Percentiles rank a stretch among this genome's conserved stretches.
phyloP scores from a whole-genome alignment of 2,113 vertebrate genomes.

The Erythrolamprus reginae region DNA sequence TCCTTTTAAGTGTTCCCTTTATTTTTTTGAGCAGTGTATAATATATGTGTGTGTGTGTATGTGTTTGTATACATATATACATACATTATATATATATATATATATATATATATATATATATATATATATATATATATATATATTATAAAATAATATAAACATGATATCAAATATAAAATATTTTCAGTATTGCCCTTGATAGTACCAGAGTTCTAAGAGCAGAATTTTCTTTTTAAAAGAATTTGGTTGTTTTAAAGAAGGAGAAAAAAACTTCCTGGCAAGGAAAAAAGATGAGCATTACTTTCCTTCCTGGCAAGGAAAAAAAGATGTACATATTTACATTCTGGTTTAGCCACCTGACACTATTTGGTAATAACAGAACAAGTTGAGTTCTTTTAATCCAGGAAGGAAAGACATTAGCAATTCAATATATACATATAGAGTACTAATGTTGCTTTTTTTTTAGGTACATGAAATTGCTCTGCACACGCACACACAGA shows the following conservation, averaged over 20 bases:
- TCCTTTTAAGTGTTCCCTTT: too few species aligned
- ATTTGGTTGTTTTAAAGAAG: not conserved
- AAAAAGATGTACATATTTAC: not conserved
- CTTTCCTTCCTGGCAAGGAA: not conserved
- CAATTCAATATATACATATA: not conserved
- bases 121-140: too few species aligned
- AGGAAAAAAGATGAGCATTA: not conserved
- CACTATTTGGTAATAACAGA: not conserved
- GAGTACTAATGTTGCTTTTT: not conserved
- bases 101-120: too few species aligned
- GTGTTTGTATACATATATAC: too few species aligned
- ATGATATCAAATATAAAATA: not conserved
- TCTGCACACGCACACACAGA: not conserved
- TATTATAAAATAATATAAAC: not conserved
- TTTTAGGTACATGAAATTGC: not conserved
- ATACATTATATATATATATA: too few species aligned
- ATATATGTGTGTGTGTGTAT: too few species aligned
- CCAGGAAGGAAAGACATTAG: not conserved
- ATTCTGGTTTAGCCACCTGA: not conserved
- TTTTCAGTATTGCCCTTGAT: not conserved
- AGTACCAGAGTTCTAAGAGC: not conserved
- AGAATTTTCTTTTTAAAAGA: not conserved
- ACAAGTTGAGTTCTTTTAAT: too few species aligned
- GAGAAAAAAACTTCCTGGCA: not conserved
- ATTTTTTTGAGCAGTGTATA: too few species aligned